Evolutionary conservation across 2,888 invertebrate genomes (phyloP), one percentile per base, ranked within the genome.

Genomic region (Chorisops tibialis): DNA sequence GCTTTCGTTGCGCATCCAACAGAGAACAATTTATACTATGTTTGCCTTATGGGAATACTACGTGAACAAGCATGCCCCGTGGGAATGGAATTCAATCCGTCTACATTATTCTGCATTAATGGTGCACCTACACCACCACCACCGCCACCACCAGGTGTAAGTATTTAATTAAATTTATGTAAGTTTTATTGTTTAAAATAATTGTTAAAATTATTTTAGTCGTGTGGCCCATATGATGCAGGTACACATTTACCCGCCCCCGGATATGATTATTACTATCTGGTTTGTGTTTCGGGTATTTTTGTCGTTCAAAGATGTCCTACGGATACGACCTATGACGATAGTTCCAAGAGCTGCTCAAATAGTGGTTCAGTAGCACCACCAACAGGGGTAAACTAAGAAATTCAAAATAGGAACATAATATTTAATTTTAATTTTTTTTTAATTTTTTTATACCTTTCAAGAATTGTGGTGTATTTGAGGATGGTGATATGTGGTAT

Each of bases 71-170:
- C n/a, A 7, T 54, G 54, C 21, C 41, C 39, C 12, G 11, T 22
- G 4, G 41, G 41, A 12, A 19, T 14, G n/a, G 14, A 41, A 5
- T 54, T 54, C 24, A 39, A 54, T 41, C 19, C 19, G 4, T 4
- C 24, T 3, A 39, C 16, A 14, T 11, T 19, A 21, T 14, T 2
- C 12, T 54, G 51, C 18, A 39, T 51, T 7, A 22, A 5, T 3
- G 39, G 22, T 22, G 21, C 39, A 21, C 24, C 39, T n/a, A 11
- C 19, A 54, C 19, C 6, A 6, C 50, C 9, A 7, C 30, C 30
- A 41, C 39, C n/a, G 16, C 50, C 18, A 35, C 22, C 41, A 35
- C 22, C 41, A 22, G 54, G 41, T 2, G 54, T 54, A 54, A 39
- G 41, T 35, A 22, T 3, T 48, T 45, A 45, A 19, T 18, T 18